These are phyloP conservation scores for Lochmaea crataegi DNA, from an alignment of 2,888 invertebrate species.

Conservation along the genomic window DNA sequence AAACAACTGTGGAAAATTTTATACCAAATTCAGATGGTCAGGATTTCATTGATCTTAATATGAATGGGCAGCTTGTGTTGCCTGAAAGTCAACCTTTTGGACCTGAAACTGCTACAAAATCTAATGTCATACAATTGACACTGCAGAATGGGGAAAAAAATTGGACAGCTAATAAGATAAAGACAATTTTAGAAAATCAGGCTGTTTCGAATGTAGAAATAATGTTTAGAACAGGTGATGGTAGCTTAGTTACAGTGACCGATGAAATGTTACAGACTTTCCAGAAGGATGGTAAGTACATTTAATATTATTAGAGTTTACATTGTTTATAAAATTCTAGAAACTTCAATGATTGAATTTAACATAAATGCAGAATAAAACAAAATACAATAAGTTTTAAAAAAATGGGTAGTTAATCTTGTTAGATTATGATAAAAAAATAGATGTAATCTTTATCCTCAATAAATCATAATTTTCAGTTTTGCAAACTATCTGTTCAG, in stretches of 20 bases:
- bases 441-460: no score
- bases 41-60: constrained; percentile 35
- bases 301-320: neutral
- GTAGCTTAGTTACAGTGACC: constrained; percentile 73
- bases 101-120: constrained; percentile 18
- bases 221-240: constrained; percentile 74
- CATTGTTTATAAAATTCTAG: no score
- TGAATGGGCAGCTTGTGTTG: constrained; percentile 32
- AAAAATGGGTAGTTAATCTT: no score
- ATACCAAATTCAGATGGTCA: constrained; percentile 57
- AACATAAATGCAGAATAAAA: no score
- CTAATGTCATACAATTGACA: constrained; percentile 48
- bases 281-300: constrained; percentile 52
- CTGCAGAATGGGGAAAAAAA: constrained; percentile 44
- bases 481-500: no score
- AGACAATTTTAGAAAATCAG: constrained; percentile 60
- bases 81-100: neutral
- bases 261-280: constrained; percentile 70
- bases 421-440: no score
- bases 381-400: no score
- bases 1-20: constrained; percentile 63
- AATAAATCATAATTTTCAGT: no score
- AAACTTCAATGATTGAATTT: no score
- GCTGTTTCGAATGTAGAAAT: constrained; percentile 67
- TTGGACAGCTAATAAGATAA: constrained; percentile 58